Conservation (phyloP, 2,113 vertebrate genomes). For the Peromyscus californicus region DNA sequence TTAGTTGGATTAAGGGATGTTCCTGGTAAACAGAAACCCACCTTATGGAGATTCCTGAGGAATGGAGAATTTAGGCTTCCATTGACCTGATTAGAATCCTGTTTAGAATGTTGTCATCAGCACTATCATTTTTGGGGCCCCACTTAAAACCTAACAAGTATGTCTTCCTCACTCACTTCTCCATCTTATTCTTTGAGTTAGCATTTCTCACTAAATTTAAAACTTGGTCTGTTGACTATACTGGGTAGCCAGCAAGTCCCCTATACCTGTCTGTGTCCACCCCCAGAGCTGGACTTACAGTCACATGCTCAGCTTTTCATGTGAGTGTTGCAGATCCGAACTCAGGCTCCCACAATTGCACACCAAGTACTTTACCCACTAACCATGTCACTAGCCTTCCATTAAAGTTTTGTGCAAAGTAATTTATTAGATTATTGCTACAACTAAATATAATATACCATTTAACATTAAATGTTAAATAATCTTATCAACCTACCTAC, state of each 20-base stretch:
- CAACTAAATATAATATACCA: not conserved
- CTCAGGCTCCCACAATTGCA: not conserved
- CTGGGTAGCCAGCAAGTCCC: not conserved
- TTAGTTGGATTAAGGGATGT: not conserved
- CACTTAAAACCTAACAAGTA: not conserved
- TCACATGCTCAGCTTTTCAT: not conserved
- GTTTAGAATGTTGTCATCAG: not conserved
- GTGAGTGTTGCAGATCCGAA: not conserved
- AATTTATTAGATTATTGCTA: not conserved
- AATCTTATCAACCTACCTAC: conserved; percentile 13
- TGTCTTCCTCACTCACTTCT: not conserved
- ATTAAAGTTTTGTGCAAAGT: conserved; percentile 37
- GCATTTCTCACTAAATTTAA: not conserved
- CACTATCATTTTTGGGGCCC: not conserved
- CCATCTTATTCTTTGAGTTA: not conserved
- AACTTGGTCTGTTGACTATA: not conserved
- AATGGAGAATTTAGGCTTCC: not conserved
- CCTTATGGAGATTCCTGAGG: not conserved
- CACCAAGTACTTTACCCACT: not conserved
- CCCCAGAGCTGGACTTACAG: not conserved
- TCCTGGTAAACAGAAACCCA: not conserved
- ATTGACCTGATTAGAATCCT: not conserved
- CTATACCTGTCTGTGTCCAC: not conserved
- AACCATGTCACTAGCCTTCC: not conserved
- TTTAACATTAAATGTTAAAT: not conserved